phyloP scores from a whole-genome alignment of 2,113 vertebrate genomes.

The Arvicanthis niloticus region DNA sequence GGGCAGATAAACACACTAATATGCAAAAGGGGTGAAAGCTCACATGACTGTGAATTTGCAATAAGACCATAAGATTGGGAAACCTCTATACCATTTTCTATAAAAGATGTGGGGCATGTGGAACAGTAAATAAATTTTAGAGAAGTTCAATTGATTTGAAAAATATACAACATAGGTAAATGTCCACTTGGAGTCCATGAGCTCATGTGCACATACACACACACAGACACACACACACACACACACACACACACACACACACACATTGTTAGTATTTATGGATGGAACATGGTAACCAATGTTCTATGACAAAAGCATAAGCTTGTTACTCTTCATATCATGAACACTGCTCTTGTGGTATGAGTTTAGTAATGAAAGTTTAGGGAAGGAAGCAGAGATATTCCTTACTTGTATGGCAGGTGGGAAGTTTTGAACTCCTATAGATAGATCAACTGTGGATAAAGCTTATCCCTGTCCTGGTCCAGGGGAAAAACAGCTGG shows the following conservation, averaged over 20 bases:
- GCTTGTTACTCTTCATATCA: neutral
- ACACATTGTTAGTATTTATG: neutral
- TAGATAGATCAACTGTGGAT: neutral
- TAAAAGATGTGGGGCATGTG: accelerated
- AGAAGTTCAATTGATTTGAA: neutral
- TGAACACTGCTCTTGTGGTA: neutral
- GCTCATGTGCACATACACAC: too few relatives aligned
- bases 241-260: neutral
- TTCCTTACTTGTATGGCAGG: neutral
- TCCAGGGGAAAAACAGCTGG: too few relatives aligned
- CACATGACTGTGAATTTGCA: neutral
- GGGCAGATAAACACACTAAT: neutral
- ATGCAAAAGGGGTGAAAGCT: neutral
- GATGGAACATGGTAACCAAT: neutral
- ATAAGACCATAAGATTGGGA: neutral
- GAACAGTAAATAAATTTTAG: neutral
- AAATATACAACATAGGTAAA: neutral
- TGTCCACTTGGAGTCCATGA: neutral
- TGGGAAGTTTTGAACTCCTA: neutral
- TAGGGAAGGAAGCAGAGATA: too few relatives aligned
- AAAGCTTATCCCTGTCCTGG: neutral
- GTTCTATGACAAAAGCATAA: neutral
- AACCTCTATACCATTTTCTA: neutral
- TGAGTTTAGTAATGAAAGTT: neutral
- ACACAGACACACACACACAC: too few relatives aligned